Evolutionary conservation across 2,113 vertebrate species (phyloP).

Genomic region (Montifringilla adamsi): DNA sequence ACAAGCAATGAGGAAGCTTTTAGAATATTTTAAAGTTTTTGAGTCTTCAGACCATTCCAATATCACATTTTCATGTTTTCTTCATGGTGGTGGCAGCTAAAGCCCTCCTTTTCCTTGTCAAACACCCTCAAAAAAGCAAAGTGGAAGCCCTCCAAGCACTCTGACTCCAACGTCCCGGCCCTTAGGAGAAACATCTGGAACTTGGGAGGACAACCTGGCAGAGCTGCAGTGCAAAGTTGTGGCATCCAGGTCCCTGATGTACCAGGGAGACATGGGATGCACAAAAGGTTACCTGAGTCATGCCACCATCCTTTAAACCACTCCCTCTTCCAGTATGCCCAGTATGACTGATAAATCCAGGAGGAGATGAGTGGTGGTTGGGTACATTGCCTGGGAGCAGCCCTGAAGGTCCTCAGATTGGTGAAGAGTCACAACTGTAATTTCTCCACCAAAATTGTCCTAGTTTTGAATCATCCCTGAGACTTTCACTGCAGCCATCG

Average conservation of each 20-base stretch:
- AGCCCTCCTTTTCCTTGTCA: not conserved
- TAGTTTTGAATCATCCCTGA: fast-evolving
- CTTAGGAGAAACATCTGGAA: not conserved
- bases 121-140: not conserved
- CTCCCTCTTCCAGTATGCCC: not conserved
- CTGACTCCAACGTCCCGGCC: not conserved
- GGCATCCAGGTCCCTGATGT: not conserved
- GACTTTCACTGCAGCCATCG: not conserved
- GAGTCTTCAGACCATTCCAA: not conserved
- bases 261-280: fast-evolving
- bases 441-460: not conserved
- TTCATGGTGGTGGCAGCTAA: not conserved
- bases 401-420: not conserved
- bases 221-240: not conserved
- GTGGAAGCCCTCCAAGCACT: not conserved
- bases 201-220: not conserved
- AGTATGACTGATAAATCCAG: not conserved
- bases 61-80: not conserved
- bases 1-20: not conserved
- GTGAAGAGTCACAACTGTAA: not conserved
- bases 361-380: not conserved
- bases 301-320: fast-evolving
- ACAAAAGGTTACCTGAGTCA: not conserved
- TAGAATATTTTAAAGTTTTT: not conserved
- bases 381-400: not conserved